Percentiles rank a stretch among this genome's conserved stretches.
phyloP scores from a whole-genome alignment of 2,888 invertebrate genomes.

The Trichogramma evanescens region DNA sequence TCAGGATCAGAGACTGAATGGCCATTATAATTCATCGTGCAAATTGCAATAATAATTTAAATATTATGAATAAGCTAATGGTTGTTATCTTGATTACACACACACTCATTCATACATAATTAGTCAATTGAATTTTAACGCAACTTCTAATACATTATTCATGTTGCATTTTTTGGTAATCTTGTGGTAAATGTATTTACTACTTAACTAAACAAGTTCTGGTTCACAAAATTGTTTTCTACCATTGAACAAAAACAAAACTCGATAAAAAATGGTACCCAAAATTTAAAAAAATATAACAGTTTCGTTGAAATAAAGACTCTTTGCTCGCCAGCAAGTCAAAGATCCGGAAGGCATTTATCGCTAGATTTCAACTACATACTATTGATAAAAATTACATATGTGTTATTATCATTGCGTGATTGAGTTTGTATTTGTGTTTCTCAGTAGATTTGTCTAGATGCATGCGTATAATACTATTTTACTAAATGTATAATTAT shows the following conservation, averaged over 20 bases:
- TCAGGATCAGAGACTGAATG: constrained; percentile 22
- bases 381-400: constrained; percentile 9
- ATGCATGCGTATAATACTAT: constrained; percentile 22
- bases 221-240: neutral
- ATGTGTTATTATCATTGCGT: constrained; percentile 7
- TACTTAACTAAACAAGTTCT: neutral
- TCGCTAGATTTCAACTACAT: constrained; percentile 1
- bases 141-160: no score
- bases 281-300: constrained; percentile 12
- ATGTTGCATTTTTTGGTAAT: neutral
- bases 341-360: constrained; percentile 23
- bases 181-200: neutral
- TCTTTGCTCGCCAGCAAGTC: constrained; percentile 25
- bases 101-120: no score
- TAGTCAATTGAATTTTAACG: no score
- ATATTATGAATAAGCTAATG: neutral
- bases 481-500: neutral
- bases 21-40: constrained; percentile 8
- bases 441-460: constrained; percentile 18
- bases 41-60: neutral
- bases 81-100: neutral
- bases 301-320: constrained; percentile 12
- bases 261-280: constrained; percentile 1
- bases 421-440: no score
- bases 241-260: constrained; percentile 14